Percentiles rank a stretch among this genome's conserved stretches.
Evolutionary conservation across 2,888 invertebrate species (phyloP).

Genomic region (Abrostola tripartita): DNA sequence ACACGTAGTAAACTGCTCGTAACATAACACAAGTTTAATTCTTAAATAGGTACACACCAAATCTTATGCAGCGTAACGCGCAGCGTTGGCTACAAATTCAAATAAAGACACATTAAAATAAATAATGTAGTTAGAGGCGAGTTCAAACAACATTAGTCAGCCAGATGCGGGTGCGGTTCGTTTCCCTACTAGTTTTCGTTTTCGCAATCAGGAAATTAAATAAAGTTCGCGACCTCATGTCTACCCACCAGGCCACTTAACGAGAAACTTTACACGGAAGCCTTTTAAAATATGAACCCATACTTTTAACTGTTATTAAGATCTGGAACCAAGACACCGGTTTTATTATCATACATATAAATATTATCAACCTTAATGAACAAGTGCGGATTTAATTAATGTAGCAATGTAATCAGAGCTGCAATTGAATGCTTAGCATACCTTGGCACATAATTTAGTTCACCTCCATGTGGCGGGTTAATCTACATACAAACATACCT

Average conservation of each 20-base stretch:
- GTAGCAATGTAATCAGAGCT: background rate
- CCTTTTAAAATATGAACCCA: constrained; percentile 28
- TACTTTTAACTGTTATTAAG: constrained; percentile 14
- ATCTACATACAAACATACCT: background rate
- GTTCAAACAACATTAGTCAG: constrained; percentile 67
- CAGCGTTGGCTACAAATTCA: constrained; percentile 56
- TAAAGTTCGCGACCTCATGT: constrained; percentile 68
- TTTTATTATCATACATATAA: background rate
- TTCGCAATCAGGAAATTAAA: constrained; percentile 78
- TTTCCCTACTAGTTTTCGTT: constrained; percentile 69
- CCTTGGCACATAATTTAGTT: constrained; percentile 2
- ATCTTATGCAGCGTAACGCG: constrained; percentile 52
- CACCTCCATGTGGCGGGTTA: background rate
- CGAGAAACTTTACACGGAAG: constrained; percentile 39
- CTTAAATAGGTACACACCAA: constrained; percentile 52
- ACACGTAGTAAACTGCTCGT: constrained; percentile 50
- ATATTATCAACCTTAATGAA: background rate
- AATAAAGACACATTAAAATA: constrained; percentile 66
- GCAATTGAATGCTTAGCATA: constrained; percentile 2
- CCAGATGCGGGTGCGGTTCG: constrained; percentile 60
- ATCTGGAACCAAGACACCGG: background rate
- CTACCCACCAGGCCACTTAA: constrained; percentile 44
- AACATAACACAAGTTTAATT: constrained; percentile 56
- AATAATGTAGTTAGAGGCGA: constrained; percentile 63
- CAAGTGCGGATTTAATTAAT: background rate